A percentile compares a stretch with the other conserved stretches of the same genome.
Conservation (phyloP, 2,797 vertebrate genomes). For the Champsocephalus esox region DNA sequence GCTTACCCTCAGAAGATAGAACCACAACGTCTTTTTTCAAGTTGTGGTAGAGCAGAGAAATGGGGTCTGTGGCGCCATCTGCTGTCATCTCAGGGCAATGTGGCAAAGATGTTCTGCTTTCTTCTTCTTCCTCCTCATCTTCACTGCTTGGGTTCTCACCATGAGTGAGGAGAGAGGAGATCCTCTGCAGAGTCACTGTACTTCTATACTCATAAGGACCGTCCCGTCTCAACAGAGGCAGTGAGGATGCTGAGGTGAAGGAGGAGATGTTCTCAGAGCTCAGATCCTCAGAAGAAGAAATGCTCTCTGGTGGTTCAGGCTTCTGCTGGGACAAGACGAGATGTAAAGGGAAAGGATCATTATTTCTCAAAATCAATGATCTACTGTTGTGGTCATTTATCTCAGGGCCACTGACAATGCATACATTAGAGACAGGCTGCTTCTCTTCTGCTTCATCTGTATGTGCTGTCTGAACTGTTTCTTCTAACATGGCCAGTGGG, state of each 20-base stretch:
- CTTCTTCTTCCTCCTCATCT: conserved; percentile 31
- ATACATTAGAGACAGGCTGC: conserved; percentile 36
- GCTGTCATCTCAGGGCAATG: conserved; percentile 35
- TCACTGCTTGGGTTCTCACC: conserved; percentile 36
- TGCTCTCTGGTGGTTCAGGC: not conserved
- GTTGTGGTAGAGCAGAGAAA: conserved; percentile 17
- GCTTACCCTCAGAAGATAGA: conserved; percentile 36
- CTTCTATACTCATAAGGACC: conserved; percentile 35
- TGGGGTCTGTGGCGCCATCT: conserved; percentile 58
- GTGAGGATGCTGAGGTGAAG: conserved; percentile 57
- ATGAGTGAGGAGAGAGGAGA: conserved; percentile 56
- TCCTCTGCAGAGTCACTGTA: conserved; percentile 57
- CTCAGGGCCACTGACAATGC: not conserved
- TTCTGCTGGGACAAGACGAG: conserved; percentile 24
- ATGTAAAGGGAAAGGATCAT: not conserved
- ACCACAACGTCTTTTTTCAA: conserved; percentile 28
- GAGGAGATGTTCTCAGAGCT: conserved; percentile 42
- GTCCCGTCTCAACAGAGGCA: conserved; percentile 24
- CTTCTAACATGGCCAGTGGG: conserved; percentile 19
- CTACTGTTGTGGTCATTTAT: not conserved
- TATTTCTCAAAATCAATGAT: not conserved
- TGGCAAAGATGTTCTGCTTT: conserved; percentile 10
- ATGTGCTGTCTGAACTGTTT: conserved; percentile 20
- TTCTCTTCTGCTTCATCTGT: conserved; percentile 29
- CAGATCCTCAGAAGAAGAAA: conserved; percentile 43